These are phyloP conservation scores for Calephelis nemesis DNA, from an alignment of 1,140 invertebrate species.

Conservation along the genomic window DNA sequence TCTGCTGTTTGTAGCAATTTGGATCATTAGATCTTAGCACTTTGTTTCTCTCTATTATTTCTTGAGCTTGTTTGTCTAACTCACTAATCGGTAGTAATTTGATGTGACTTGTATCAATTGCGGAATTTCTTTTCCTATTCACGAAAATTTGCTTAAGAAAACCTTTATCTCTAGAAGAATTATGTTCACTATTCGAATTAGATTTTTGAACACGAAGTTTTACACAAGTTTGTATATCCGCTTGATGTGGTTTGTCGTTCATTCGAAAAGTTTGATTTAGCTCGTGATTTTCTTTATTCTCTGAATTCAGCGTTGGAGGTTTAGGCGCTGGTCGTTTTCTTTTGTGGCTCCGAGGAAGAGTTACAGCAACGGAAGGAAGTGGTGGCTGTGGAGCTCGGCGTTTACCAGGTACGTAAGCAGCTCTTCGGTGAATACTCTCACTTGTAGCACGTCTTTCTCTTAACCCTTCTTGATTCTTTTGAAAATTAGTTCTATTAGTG, in stretches of 20 bases:
- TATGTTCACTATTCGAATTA: constrained; percentile 43
- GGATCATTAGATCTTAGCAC: constrained; percentile 29
- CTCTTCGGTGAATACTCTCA: constrained; percentile 75
- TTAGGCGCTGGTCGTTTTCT: constrained; percentile 62
- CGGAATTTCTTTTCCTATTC: constrained; percentile 65
- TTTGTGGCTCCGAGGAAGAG: constrained; percentile 46
- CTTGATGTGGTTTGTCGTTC: constrained; percentile 29
- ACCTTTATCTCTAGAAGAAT: constrained; percentile 61
- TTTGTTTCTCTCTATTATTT: constrained; percentile 82
- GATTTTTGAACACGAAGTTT: constrained; percentile 25
- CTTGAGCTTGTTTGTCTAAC: constrained; percentile 87
- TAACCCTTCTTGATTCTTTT: not conserved
- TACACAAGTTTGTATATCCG: constrained; percentile 22
- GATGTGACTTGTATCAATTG: constrained; percentile 47
- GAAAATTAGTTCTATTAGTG: not conserved
- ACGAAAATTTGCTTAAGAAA: constrained; percentile 71
- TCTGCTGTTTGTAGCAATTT: not conserved
- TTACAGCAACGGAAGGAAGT: constrained; percentile 19
- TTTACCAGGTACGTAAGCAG: constrained; percentile 86
- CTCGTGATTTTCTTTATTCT: constrained; percentile 41
- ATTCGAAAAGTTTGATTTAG: constrained; percentile 36
- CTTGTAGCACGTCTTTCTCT: constrained; percentile 77
- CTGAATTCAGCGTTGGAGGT: constrained; percentile 42
- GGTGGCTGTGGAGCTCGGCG: constrained; percentile 76
- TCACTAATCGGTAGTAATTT: constrained; percentile 89